Evolutionary conservation across 2,797 vertebrate species (phyloP), one percentile per base, ranked within the genome.

Genomic region (Lates japonicus): DNA sequence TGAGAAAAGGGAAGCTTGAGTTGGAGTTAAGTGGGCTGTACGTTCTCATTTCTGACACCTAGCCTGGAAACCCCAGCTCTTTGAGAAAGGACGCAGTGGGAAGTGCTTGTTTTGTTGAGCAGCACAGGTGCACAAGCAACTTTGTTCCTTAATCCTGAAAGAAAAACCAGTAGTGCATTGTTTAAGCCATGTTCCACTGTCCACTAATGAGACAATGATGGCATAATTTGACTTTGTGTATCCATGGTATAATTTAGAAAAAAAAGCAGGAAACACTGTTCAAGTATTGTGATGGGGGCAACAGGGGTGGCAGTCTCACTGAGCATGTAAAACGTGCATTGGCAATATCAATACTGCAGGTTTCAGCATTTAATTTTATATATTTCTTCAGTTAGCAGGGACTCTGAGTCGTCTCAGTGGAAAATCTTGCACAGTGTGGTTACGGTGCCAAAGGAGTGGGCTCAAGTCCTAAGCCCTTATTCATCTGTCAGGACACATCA

Each of bases 391-490:
- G 49, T 70, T 51, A 79, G 54, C 69, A 67, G 54, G n/a, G 76
- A 64, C 54, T 61, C 48, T 68, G 20, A n/a, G n/a, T 58, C 14
- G 51, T 85, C 59, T 72, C 60, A 68, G 44, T 84, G 81, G 89
- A 90, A 94, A 91, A 81, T 84, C 14, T 76, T 83, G n/a, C n/a
- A 83, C 67, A 59, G 57, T 71, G 79, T 73, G 29, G 73, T 82
- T 74, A 44, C 44, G 73, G 57, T 51, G 82, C 86, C 82, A 76
- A 29, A 78, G 57, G 69, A 86, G 74, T n/a, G n/a, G 80, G 87
- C 86, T n/a, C 37, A 31, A 48, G 76, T 90, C 80, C 41, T 63
- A 69, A 81, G 61, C 81, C 69, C 82, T 89, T 64, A 71, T 63
- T 85, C 76, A 81, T 86, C 78, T 87, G 74, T 89, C 84, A 87